Conservation (phyloP, 2,797 vertebrate genomes). For the Brachyalestes nurse region DNA sequence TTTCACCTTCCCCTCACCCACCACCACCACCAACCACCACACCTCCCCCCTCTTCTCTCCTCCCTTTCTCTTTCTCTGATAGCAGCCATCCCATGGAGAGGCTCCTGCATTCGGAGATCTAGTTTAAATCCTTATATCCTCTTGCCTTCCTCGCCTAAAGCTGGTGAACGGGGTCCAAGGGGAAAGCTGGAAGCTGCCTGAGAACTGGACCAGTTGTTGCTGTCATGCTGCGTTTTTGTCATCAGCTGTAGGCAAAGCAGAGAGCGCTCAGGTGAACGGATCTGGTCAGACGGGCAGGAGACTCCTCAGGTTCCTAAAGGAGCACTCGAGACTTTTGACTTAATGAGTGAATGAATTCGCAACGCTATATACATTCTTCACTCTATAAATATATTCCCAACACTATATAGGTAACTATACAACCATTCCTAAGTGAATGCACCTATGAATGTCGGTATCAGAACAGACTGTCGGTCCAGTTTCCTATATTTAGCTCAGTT, state of each 20-base stretch:
- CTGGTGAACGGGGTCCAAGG: conserved; percentile 32
- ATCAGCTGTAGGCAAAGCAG: conserved; percentile 35
- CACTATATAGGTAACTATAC: not conserved
- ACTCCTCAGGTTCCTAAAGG: conserved; percentile 25
- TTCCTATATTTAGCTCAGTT: not conserved
- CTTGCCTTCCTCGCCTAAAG: not conserved
- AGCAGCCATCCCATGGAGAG: conserved; percentile 47
- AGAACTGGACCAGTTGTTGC: conserved; percentile 44
- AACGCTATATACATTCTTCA: not conserved
- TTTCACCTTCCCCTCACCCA: conserved; percentile 65
- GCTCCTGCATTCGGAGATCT: conserved; percentile 13
- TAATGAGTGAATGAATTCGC: not conserved
- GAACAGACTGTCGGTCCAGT: not conserved
- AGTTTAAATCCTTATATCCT: conserved; percentile 13
- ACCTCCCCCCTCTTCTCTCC: conserved; percentile 27
- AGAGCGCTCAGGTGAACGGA: conserved; percentile 62
- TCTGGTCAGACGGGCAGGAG: conserved; percentile 39
- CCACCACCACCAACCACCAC: conserved; percentile 16
- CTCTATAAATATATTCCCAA: not conserved
- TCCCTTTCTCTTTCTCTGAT: conserved; percentile 47
- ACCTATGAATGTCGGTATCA: not conserved
- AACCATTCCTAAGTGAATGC: not conserved
- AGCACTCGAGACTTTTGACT: conserved; percentile 43
- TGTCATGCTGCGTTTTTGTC: conserved; percentile 50
- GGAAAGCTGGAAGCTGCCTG: conserved; percentile 25